Percentiles rank a stretch among this genome's conserved stretches.
phyloP scores from a whole-genome alignment of 1,140 invertebrate species.

The Zaprionus gabonicus region DNA sequence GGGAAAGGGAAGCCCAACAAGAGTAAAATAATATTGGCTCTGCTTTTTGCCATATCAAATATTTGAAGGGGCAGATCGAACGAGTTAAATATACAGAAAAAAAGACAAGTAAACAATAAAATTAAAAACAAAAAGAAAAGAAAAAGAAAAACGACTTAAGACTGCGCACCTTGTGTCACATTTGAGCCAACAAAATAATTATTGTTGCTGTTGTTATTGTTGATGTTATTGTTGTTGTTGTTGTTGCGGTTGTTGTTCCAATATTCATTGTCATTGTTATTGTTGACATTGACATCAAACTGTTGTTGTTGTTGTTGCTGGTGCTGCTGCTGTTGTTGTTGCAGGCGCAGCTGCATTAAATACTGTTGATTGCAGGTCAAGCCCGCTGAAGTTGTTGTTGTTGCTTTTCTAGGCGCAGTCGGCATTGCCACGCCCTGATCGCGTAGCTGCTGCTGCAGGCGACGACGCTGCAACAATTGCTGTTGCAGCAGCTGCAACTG shows the following conservation, averaged over 20 bases:
- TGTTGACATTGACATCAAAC: slow-evolving; percentile 35
- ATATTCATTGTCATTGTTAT: slow-evolving; percentile 68
- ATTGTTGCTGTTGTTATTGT: slow-evolving; percentile 30
- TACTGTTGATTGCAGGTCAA: slow-evolving; percentile 81
- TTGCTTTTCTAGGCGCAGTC: slow-evolving; percentile 7
- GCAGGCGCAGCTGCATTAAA: slow-evolving; percentile 67
- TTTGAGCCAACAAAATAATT: slow-evolving; percentile 34
- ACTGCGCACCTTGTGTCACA: slow-evolving; percentile 64
- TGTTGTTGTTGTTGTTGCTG: slow-evolving; percentile 44
- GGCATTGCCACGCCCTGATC: slow-evolving; percentile 62
- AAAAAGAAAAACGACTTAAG: slow-evolving; percentile 22
- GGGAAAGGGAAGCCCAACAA: slow-evolving; percentile 26
- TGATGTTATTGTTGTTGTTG: slow-evolving; percentile 28
- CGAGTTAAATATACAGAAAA: neutral
- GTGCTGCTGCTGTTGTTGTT: slow-evolving; percentile 40
- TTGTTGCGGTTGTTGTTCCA: slow-evolving; percentile 59
- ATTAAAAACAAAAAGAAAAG: slow-evolving; percentile 4
- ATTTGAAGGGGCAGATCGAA: slow-evolving; percentile 19
- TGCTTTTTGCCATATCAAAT: slow-evolving; percentile 35
- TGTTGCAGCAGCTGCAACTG: slow-evolving; percentile 77
- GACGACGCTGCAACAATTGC: slow-evolving; percentile 71
- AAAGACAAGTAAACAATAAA: slow-evolving; percentile 23
- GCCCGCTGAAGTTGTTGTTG: slow-evolving; percentile 51
- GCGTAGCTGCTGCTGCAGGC: slow-evolving; percentile 69
- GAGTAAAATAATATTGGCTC: slow-evolving; percentile 29